Evolutionary conservation across 1,140 invertebrate genomes (phyloP).

Genomic region (Cepaea nemoralis): DNA sequence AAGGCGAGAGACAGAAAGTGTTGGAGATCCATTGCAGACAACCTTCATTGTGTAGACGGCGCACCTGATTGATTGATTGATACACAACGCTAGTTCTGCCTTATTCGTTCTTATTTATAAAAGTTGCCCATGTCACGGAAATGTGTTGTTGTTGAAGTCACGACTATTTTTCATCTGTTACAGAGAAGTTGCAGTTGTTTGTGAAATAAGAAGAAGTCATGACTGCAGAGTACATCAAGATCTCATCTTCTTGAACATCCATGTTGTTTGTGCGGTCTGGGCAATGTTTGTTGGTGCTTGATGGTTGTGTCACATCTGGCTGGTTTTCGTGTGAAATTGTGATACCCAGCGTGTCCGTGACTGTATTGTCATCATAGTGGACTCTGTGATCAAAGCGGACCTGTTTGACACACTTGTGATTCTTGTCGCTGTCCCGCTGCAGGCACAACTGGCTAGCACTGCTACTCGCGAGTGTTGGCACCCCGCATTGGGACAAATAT

Average conservation of each 20-base stretch:
- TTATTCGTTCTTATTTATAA: too few relatives aligned
- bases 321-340: not conserved
- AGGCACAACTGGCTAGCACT: not conserved
- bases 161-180: too few relatives aligned
- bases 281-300: not conserved
- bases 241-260: not conserved
- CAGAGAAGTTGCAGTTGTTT: too few relatives aligned
- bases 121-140: too few relatives aligned
- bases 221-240: not conserved
- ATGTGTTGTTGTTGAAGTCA: too few relatives aligned
- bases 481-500: not conserved
- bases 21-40: too few relatives aligned
- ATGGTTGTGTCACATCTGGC: not conserved
- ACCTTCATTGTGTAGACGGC: too few relatives aligned
- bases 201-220: too few relatives aligned
- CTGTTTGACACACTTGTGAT: not conserved
- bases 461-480: not conserved
- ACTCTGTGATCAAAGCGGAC: not conserved
- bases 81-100: too few relatives aligned
- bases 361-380: not conserved
- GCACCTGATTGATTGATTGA: too few relatives aligned
- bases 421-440: not conserved
- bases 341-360: not conserved
- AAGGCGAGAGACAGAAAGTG: too few relatives aligned
- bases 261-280: not conserved